Base-by-base conservation (phyloP, 2,888 invertebrate species). In the Polymixis lichenea region DNA sequence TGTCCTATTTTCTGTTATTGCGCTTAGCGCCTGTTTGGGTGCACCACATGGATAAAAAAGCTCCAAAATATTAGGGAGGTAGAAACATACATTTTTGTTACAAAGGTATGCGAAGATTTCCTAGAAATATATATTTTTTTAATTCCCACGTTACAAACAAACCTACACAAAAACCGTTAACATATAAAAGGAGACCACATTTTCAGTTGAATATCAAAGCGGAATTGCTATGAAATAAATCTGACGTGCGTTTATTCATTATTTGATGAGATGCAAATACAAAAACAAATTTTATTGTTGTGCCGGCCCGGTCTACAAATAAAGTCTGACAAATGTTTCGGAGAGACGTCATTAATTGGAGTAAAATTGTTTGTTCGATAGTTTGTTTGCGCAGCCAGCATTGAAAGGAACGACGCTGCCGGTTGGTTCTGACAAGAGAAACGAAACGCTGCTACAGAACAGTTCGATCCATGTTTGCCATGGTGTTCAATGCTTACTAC, bases 351-450 rank as follows among this genome's bases (percentile, higher is more conserved):
- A 85, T 86, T 87, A 89, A 89, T 88, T 87, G 86, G 70, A 89
- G 78, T 83, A 86, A 86, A 89, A 86, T 82, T 85, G 85, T 87
- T 84, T 87, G 79, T 78, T 76, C 75, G 74, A 78, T 83, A 85
- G 85, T 84, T 85, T 81, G 86, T 84, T 81, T 79, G 84, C 78
- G 71, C 62, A 78, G 76, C 76, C 74, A 86, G 77, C 62, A 78
- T 70, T 71, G 75, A 84, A 85, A 75, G 79, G 73, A 69, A 82
- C 67, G 73, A 72, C 68, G 78, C 56, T 80, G 43, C 80, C 76
- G 72, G 78, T 83, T 86, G 71, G 73, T 72, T 80, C 78, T 79
- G 84, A 85, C 82, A 84, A 80, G 84, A 84, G 85, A 83, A 83
- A 81, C 83, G 80, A 83, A 84, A 70, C 60, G 68, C 60, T 77